Evolutionary conservation across 2,797 vertebrate genomes (phyloP).

Genomic region (Diplodus sargus): DNA sequence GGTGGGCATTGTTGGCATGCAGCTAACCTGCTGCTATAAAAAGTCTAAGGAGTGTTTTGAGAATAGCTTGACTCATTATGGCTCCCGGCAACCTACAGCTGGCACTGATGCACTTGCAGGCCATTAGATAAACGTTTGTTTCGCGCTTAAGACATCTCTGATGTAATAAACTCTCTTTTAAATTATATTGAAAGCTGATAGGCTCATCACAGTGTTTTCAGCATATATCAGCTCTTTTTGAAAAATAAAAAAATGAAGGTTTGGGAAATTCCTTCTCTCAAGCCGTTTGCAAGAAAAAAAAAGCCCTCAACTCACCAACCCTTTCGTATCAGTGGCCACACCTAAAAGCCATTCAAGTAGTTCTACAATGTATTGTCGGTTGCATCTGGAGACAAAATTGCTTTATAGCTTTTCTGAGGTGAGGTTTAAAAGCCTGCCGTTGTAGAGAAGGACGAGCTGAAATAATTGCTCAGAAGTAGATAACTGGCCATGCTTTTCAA

Average conservation of each 20-base stretch:
- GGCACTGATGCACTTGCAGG: slow-evolving; percentile 53
- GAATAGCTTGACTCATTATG: slow-evolving; percentile 63
- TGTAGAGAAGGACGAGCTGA: not conserved
- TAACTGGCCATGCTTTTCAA: not conserved
- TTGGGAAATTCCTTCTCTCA: not conserved
- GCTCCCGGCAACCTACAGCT: slow-evolving; percentile 59
- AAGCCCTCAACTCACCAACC: not conserved
- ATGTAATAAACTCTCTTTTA: slow-evolving; percentile 36
- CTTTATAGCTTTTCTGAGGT: not conserved
- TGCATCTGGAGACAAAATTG: not conserved
- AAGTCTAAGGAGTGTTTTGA: slow-evolving; percentile 61
- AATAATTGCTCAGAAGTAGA: not conserved
- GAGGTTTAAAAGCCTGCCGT: not conserved
- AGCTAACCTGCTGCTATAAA: slow-evolving; percentile 70
- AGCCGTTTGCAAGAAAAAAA: not conserved
- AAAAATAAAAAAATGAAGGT: not conserved
- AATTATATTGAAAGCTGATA: slow-evolving; percentile 27
- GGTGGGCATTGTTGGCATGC: slow-evolving; percentile 64
- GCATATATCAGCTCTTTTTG: not conserved
- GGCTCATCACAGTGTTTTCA: slow-evolving; percentile 32
- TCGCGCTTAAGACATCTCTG: slow-evolving; percentile 38
- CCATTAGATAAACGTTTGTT: slow-evolving; percentile 66
- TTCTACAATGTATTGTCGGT: not conserved
- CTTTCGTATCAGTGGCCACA: not conserved
- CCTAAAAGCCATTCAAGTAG: not conserved